phyloP scores from a whole-genome alignment of 2,888 invertebrate genomes.

The Dichetophora obliterata region DNA sequence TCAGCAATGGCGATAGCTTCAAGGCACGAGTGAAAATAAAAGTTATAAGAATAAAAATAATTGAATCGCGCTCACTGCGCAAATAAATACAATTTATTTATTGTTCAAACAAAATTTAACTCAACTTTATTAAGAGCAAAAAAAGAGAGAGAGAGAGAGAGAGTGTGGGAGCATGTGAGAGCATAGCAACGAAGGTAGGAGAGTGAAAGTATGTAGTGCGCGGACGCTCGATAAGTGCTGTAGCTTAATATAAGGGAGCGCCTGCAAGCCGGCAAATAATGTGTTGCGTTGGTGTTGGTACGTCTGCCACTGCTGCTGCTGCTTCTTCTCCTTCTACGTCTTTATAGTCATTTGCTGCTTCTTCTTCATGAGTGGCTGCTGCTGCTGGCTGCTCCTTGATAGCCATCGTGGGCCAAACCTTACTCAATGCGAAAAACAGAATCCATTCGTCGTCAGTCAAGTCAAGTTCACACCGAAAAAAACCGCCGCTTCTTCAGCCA shows the following conservation, averaged over 20 bases:
- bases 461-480: conserved; percentile 54
- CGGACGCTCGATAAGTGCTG: background rate
- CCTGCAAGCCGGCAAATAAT: conserved; percentile 35
- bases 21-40: conserved; percentile 18
- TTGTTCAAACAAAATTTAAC: conserved; percentile 49
- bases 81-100: conserved; percentile 37
- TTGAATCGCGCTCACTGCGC: conserved; percentile 14
- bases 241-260: background rate
- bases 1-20: background rate
- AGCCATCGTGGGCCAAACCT: conserved; percentile 54
- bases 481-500: conserved; percentile 21
- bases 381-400: conserved; percentile 14
- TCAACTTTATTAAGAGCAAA: background rate
- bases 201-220: background rate
- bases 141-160: background rate
- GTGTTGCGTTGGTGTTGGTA: conserved; percentile 9
- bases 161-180: background rate
- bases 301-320: conserved; percentile 5
- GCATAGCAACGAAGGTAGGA: background rate
- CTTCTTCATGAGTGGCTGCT: background rate
- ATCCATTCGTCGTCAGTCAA: conserved; percentile 65
- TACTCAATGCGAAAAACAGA: conserved; percentile 65
- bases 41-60: conserved; percentile 15
- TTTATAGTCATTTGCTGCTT: background rate
- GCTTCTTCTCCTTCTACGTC: background rate